A percentile compares a stretch with the other conserved stretches of the same genome.
Conservation (phyloP, 1,140 invertebrate genomes). For the Caligus rogercresseyi region DNA sequence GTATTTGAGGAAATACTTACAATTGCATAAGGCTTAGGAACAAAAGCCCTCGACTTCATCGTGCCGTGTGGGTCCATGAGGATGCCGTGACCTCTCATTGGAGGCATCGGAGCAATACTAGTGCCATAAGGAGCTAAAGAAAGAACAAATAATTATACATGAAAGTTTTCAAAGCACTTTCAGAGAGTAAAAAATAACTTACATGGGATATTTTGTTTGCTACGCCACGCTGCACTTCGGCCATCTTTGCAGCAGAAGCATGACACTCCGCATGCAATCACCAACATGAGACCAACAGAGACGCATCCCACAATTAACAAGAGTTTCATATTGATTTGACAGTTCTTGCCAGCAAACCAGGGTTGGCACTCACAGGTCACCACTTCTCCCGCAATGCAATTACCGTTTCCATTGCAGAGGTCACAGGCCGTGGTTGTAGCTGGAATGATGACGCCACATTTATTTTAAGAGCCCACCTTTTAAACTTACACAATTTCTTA, state of each 20-base stretch:
- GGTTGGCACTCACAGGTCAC: slow-evolving; percentile 12
- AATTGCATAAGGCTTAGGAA: background rate
- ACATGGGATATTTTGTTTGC: slow-evolving; percentile 19
- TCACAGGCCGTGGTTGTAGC: slow-evolving; percentile 16
- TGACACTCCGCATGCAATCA: slow-evolving; percentile 19
- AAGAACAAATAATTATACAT: background rate
- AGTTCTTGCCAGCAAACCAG: slow-evolving; percentile 19
- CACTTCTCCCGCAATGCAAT: slow-evolving; percentile 8
- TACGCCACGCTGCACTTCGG: background rate
- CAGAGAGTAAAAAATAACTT: background rate
- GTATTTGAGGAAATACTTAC: too few species aligned
- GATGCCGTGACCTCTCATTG: slow-evolving; percentile 12
- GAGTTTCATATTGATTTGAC: slow-evolving; percentile 20
- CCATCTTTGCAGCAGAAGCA: slow-evolving; percentile 19
- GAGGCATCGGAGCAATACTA: slow-evolving; percentile 6
- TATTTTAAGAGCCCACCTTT: background rate
- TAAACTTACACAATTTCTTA: background rate
- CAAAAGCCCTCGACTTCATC: slow-evolving; percentile 6
- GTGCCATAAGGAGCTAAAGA: slow-evolving; percentile 16
- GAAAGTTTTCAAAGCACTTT: background rate
- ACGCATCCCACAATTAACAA: slow-evolving; percentile 18
- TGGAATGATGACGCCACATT: background rate
- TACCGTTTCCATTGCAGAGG: slow-evolving; percentile 14
- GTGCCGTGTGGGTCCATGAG: slow-evolving; percentile 19
- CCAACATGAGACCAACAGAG: slow-evolving; percentile 15